Conservation (phyloP, 1,140 invertebrate genomes). For the Hydropsyche tenuis region DNA sequence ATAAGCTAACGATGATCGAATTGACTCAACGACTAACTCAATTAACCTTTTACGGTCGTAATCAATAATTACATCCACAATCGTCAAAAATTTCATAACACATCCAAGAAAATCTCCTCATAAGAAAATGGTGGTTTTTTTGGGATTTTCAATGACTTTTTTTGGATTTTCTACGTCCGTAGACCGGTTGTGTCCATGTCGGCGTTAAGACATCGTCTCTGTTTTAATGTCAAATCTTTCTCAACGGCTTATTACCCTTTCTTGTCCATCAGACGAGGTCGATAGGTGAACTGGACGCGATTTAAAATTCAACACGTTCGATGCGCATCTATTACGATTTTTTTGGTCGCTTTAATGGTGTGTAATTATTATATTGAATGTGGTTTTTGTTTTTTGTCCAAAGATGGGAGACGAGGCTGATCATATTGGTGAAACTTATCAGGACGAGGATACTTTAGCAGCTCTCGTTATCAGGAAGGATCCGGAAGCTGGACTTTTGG, state of each 20-base stretch:
- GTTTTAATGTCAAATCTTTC: conserved; percentile 28
- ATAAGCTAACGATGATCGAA: no score
- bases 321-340: no score
- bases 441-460: conserved; percentile 83
- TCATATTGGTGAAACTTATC: conserved; percentile 84
- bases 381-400: conserved; percentile 51
- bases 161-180: no score
- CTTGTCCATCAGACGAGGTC: conserved; percentile 19
- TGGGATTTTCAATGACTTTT: no score
- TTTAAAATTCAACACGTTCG: not conserved
- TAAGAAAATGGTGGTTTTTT: no score
- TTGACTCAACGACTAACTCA: no score
- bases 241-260: conserved; percentile 22
- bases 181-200: not conserved
- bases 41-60: no score
- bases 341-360: not conserved
- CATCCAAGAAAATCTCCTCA: no score
- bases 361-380: not conserved
- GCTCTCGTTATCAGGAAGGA: conserved; percentile 82
- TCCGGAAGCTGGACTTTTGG: conserved; percentile 76
- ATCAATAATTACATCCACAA: no score
- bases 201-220: conserved; percentile 15
- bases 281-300: conserved; percentile 1
- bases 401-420: conserved; percentile 65
- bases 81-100: no score